These are phyloP conservation scores for Ceuthmochares aereus DNA, from an alignment of 2,113 vertebrate species.

Conservation along the genomic window DNA sequence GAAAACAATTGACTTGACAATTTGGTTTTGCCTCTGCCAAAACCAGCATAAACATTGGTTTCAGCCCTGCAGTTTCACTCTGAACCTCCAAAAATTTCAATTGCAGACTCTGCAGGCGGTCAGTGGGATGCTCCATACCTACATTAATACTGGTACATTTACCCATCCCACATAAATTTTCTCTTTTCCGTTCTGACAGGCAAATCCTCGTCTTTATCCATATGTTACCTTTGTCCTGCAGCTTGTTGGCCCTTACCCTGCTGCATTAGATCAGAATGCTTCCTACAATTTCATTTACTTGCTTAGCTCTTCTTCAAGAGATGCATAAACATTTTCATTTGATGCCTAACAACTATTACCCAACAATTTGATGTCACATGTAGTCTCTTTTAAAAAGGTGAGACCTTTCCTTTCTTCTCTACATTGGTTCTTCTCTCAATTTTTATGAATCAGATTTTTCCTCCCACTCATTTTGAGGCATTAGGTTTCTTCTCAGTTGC, in stretches of 20 bases:
- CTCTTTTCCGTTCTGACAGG: neutral
- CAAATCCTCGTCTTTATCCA: neutral
- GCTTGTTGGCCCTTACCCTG: neutral
- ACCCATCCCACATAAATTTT: neutral
- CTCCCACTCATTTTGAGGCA: neutral
- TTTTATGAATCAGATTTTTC: conserved; percentile 1
- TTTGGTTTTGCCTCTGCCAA: neutral
- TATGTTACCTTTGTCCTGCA: neutral
- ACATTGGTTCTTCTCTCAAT: neutral
- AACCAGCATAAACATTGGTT: neutral
- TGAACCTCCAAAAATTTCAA: neutral
- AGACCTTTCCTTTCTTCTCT: neutral
- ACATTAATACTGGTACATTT: neutral
- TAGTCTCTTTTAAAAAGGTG: neutral
- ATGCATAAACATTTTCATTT: neutral
- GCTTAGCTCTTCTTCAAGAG: neutral
- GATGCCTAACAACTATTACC: neutral
- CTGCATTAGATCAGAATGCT: neutral
- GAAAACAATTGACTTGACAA: neutral
- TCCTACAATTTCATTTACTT: neutral
- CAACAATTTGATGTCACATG: neutral
- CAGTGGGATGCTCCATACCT: neutral
- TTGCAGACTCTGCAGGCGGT: neutral
- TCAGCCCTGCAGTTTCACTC: neutral
- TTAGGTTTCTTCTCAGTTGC: neutral